Conservation (phyloP, 2,888 invertebrate genomes). For the Lutraria lutraria region DNA sequence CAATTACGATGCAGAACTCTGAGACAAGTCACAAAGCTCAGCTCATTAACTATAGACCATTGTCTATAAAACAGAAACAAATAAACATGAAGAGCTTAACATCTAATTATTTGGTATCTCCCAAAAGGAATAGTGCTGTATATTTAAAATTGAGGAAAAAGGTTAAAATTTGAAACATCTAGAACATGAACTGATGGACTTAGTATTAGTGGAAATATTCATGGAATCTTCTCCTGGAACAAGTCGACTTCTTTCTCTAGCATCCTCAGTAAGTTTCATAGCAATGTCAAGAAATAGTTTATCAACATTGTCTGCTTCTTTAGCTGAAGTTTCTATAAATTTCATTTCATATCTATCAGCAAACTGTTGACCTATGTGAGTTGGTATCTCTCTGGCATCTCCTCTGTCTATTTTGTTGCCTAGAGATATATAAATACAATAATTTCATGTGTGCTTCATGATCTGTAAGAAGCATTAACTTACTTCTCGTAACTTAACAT, state of each 20-base stretch:
- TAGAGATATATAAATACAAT: conserved; percentile 82
- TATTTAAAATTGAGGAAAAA: background rate
- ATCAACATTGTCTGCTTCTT: conserved; percentile 99
- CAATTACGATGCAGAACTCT: too few species aligned
- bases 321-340: conserved; percentile 98
- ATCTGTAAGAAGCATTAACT: too few species aligned
- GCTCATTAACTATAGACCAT: too few species aligned
- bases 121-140: background rate
- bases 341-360: conserved; percentile 97
- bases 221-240: conserved; percentile 63
- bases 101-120: background rate
- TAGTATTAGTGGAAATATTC: conserved; percentile 68
- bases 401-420: conserved; percentile 99
- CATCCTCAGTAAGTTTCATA: conserved; percentile 89
- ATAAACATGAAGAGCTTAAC: background rate
- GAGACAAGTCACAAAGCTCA: too few species aligned
- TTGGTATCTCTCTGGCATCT: conserved; percentile 96
- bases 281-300: conserved; percentile 98
- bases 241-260: conserved; percentile 75
- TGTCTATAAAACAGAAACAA: background rate
- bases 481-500: too few species aligned
- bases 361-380: conserved; percentile 97
- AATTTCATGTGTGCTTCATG: too few species aligned
- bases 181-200: conserved; percentile 70
- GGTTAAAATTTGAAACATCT: conserved; percentile 72